These are phyloP conservation scores for Drosophila quinaria DNA, from an alignment of 2,888 invertebrate species.

Conservation along the genomic window DNA sequence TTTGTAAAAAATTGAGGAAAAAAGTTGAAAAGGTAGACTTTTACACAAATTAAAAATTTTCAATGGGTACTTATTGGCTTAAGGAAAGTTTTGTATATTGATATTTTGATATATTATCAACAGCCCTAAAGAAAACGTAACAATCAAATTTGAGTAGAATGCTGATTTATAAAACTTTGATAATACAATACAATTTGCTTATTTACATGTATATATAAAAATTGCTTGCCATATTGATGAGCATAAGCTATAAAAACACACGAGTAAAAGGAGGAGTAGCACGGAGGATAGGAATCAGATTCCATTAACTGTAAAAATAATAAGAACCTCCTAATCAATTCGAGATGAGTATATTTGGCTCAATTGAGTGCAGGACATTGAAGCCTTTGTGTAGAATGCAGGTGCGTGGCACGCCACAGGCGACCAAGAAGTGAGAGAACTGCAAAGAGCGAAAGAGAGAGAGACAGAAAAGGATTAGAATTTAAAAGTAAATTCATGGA, in stretches of 20 bases:
- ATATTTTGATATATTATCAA: too few relatives aligned
- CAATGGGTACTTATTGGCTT: too few relatives aligned
- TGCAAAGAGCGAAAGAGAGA: slow-evolving; percentile 79
- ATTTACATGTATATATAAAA: slow-evolving; percentile 35
- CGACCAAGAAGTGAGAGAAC: slow-evolving; percentile 95
- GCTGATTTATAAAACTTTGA: slow-evolving; percentile 51
- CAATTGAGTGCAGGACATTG: slow-evolving; percentile 90
- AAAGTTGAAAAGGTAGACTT: too few relatives aligned
- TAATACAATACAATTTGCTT: slow-evolving; percentile 31
- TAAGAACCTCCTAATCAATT: slow-evolving; percentile 65
- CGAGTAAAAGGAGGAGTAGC: slow-evolving; percentile 15
- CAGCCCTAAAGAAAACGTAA: too few relatives aligned
- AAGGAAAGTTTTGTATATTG: too few relatives aligned
- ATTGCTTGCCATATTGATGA: slow-evolving; percentile 26
- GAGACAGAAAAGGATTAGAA: not conserved
- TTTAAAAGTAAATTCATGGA: not conserved
- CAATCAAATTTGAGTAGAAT: slow-evolving; percentile 21
- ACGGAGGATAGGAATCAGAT: slow-evolving; percentile 3
- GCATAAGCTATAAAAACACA: slow-evolving; percentile 14
- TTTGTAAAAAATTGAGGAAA: too few relatives aligned
- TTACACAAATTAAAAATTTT: too few relatives aligned
- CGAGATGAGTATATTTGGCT: slow-evolving; percentile 87
- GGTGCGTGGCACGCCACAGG: slow-evolving; percentile 91
- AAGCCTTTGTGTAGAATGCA: slow-evolving; percentile 96
- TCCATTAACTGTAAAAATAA: slow-evolving; percentile 2